phyloP scores from a whole-genome alignment of 2,797 vertebrate species.

The Notolabrus celidotus region DNA sequence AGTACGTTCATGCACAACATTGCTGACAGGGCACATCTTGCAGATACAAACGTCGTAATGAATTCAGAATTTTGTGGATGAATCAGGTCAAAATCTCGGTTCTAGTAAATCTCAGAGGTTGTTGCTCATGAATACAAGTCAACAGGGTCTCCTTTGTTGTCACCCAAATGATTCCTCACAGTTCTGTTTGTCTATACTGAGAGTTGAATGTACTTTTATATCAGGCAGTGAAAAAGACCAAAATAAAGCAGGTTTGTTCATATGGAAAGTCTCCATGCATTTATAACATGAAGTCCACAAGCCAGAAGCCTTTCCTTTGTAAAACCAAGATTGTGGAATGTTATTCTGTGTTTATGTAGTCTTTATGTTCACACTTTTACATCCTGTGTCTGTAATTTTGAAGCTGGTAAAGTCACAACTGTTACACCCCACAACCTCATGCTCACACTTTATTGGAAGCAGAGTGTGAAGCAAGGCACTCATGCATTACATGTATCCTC shows the following conservation, averaged over 20 bases:
- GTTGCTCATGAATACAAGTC: background rate
- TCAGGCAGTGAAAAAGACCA: background rate
- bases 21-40: too few relatives aligned
- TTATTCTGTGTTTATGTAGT: conserved; percentile 12
- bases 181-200: background rate
- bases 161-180: background rate
- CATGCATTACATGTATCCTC: background rate
- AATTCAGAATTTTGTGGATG: too few relatives aligned
- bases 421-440: conserved; percentile 29
- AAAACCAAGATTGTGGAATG: background rate
- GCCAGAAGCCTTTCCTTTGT: background rate
- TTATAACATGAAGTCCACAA: background rate
- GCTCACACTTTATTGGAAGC: conserved; percentile 26
- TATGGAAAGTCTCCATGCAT: conserved; percentile 4
- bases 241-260: background rate
- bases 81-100: too few relatives aligned
- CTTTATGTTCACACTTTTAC: conserved; percentile 21
- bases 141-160: background rate
- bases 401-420: conserved; percentile 40
- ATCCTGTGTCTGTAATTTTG: conserved; percentile 16
- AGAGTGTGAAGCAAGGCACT: background rate
- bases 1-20: too few relatives aligned
- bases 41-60: too few relatives aligned
- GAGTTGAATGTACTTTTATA: background rate
- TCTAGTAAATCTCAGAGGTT: too few relatives aligned